A percentile compares a stretch with the other conserved stretches of the same genome.
Conservation (phyloP, 2,888 invertebrate species). For the Lithodes maja region DNA sequence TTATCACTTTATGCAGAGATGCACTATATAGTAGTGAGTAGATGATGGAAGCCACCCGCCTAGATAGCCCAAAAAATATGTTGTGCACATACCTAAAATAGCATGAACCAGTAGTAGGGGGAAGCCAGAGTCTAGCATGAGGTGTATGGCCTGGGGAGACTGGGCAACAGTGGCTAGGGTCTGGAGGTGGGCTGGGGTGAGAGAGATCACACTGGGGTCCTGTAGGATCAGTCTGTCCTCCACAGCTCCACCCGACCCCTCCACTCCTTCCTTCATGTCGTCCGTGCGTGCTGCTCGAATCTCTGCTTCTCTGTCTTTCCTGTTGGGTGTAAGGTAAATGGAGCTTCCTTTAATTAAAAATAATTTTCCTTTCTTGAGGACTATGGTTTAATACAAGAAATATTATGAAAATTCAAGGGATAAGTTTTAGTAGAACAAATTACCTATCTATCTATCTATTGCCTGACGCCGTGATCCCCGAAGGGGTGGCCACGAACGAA, state of each 20-base stretch:
- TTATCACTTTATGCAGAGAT: too few relatives aligned
- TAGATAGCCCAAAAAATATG: too few relatives aligned
- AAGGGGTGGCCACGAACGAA: too few relatives aligned
- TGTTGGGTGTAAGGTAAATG: constrained; percentile 3
- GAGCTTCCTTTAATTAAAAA: too few relatives aligned
- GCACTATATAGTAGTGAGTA: too few relatives aligned
- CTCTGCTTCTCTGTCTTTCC: constrained; percentile 74
- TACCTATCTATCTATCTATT: too few relatives aligned
- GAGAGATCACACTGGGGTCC: constrained; percentile 66
- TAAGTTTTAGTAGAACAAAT: too few relatives aligned
- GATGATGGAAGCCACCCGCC: too few relatives aligned
- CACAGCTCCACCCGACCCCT: constrained; percentile 56
- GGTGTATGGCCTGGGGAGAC: constrained; percentile 85
- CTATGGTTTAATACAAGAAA: too few relatives aligned
- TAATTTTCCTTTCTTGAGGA: too few relatives aligned
- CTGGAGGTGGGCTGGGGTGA: constrained; percentile 79
- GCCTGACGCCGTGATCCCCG: too few relatives aligned
- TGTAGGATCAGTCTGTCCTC: constrained; percentile 61
- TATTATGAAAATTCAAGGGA: too few relatives aligned
- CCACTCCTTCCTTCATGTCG: constrained; percentile 69
- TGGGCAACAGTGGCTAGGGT: constrained; percentile 87
- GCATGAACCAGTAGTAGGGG: constrained; percentile 81
- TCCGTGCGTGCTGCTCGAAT: constrained; percentile 70
- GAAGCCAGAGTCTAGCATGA: constrained; percentile 85
- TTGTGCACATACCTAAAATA: constrained; percentile 76